phyloP scores from a whole-genome alignment of 2,888 invertebrate genomes.

The Dione vanillae region DNA sequence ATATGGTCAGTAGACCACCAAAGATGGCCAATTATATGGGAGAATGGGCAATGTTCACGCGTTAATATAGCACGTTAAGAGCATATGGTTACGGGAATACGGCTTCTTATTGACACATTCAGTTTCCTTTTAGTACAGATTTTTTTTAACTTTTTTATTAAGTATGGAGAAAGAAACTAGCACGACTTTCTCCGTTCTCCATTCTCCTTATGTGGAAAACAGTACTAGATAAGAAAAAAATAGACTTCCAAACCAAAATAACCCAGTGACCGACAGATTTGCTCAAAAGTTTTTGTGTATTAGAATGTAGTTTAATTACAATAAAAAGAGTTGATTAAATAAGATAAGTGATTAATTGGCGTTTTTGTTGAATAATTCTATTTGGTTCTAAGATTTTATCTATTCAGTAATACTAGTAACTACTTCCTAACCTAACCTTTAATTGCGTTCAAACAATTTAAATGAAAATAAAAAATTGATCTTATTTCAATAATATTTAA shows the following conservation, averaged over 20 bases:
- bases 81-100: conserved; percentile 23
- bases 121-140: background rate
- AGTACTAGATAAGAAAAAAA: no score
- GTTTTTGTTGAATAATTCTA: background rate
- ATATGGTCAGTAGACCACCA: conserved; percentile 64
- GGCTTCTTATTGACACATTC: conserved; percentile 24
- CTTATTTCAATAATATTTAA: no score
- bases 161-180: no score
- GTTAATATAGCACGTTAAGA: conserved; percentile 27
- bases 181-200: background rate
- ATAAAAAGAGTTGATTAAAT: background rate
- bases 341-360: background rate
- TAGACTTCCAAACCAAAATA: no score
- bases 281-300: background rate
- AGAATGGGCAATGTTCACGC: conserved; percentile 52
- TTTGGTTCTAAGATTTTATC: background rate
- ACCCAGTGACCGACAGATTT: background rate
- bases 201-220: background rate
- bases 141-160: background rate
- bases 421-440: background rate
- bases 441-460: background rate
- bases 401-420: background rate
- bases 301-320: background rate
- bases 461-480: no score
- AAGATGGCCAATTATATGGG: conserved; percentile 61